Conservation (phyloP, 2,797 vertebrate species). For the Psittacula echo region DNA sequence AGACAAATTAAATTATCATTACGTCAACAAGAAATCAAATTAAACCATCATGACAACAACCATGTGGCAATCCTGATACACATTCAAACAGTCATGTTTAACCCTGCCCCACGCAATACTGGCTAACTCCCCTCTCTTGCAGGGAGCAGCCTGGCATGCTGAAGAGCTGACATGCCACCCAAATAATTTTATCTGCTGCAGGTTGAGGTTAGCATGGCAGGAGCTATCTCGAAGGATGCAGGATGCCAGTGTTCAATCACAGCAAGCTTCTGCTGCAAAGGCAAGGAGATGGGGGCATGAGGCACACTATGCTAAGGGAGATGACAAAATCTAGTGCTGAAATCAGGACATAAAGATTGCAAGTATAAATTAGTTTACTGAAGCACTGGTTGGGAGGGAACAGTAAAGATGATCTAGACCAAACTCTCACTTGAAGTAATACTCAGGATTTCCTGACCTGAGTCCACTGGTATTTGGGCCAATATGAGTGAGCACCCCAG, state of each 20-base stretch:
- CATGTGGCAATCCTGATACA: neutral
- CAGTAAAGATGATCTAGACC: neutral
- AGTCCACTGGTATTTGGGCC: neutral
- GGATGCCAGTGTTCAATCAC: neutral
- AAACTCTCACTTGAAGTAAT: neutral
- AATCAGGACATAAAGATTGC: neutral
- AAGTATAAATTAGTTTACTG: neutral
- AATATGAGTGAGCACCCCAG: neutral
- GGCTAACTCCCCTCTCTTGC: neutral
- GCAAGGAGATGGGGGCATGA: neutral
- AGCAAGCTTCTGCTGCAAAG: neutral
- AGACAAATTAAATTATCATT: neutral
- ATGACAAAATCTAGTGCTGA: neutral
- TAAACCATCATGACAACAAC: neutral
- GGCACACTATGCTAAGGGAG: neutral
- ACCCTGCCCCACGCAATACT: neutral
- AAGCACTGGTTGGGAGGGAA: neutral
- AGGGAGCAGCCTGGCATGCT: neutral
- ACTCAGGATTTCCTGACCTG: neutral
- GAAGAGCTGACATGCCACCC: neutral
- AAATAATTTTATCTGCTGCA: neutral
- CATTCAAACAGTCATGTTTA: neutral
- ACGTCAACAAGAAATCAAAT: neutral
- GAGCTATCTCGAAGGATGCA: neutral
- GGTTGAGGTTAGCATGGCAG: rapidly evolving